A percentile compares a stretch with the other conserved stretches of the same genome.
These are phyloP conservation scores for Eurytoma adleriae DNA, from an alignment of 2,888 invertebrate genomes.

Conservation along the genomic window DNA sequence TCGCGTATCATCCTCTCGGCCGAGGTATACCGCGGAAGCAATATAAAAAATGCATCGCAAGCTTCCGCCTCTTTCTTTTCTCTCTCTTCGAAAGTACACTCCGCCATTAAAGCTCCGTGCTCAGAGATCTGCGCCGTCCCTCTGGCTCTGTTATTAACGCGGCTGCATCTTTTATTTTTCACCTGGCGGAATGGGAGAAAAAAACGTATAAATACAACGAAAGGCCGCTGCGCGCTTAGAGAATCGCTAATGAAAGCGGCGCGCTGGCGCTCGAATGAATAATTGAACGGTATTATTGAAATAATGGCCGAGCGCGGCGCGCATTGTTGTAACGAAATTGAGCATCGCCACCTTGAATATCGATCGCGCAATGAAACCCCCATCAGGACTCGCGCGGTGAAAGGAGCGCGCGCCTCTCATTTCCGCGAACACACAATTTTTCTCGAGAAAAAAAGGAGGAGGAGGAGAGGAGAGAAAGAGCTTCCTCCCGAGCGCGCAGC, in stretches of 20 bases:
- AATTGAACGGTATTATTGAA: too few species aligned
- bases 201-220: neutral
- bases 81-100: neutral
- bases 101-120: neutral
- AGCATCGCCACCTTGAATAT: too few species aligned
- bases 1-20: neutral
- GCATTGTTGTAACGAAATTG: too few species aligned
- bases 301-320: too few species aligned
- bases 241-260: neutral
- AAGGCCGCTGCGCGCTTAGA: neutral
- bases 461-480: too few species aligned
- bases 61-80: neutral
- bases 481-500: too few species aligned
- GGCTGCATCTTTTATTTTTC: neutral
- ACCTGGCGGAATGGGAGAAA: neutral
- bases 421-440: too few species aligned
- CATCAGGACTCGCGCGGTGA: too few species aligned
- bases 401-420: too few species aligned
- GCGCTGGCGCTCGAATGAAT: too few species aligned
- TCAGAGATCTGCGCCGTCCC: neutral
- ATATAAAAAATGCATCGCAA: slow-evolving; percentile 31
- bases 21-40: neutral
- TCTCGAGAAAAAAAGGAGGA: too few species aligned
- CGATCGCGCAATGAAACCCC: too few species aligned
- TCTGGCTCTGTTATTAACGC: neutral